phyloP scores from a whole-genome alignment of 2,888 invertebrate genomes.

The Anorthoa munda region DNA sequence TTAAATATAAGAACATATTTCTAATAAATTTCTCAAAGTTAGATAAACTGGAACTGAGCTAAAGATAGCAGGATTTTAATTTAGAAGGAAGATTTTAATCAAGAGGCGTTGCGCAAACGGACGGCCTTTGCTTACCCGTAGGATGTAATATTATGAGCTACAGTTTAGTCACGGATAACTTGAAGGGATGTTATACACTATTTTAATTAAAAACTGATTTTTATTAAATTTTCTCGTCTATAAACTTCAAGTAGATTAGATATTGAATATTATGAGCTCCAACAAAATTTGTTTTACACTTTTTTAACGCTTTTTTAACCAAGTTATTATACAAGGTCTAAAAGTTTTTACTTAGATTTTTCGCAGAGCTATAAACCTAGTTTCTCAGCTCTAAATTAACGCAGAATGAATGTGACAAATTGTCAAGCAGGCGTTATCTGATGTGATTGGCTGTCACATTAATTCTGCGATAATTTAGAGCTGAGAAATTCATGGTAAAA shows the following conservation, averaged over 20 bases:
- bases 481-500: no score
- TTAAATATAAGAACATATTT: conserved; percentile 23
- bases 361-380: no score
- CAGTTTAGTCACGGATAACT: conserved; percentile 45
- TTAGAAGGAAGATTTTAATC: conserved; percentile 61
- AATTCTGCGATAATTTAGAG: no score
- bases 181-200: conserved; percentile 41
- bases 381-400: no score
- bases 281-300: background rate
- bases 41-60: conserved; percentile 31
- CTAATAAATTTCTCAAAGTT: conserved; percentile 45
- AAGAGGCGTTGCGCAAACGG: conserved; percentile 39
- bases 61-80: conserved; percentile 52
- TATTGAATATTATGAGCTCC: conserved; percentile 4
- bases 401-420: no score
- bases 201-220: conserved; percentile 39
- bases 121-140: conserved; percentile 22
- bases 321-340: background rate
- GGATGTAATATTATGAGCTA: conserved; percentile 44
- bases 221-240: conserved; percentile 20
- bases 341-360: background rate
- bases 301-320: background rate
- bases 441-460: no score
- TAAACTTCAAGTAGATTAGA: conserved; percentile 24
- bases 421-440: no score